Conservation (phyloP, 1,140 invertebrate genomes). For the Tachypleus tridentatus region DNA sequence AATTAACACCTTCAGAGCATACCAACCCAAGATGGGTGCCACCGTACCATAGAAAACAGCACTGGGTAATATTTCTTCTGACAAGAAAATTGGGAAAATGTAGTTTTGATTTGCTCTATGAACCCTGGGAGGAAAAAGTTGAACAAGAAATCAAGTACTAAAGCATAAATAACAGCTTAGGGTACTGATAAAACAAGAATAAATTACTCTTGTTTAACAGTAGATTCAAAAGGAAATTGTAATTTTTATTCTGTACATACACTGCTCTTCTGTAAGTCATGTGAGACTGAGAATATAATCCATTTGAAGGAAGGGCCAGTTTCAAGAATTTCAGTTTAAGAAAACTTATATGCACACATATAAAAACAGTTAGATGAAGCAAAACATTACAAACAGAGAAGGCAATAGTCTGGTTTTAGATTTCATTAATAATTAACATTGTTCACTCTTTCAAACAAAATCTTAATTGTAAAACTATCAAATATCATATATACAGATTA, state of each 20-base stretch:
- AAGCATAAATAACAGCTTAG: background rate
- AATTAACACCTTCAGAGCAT: constrained; percentile 67
- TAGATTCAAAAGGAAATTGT: background rate
- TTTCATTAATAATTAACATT: too few relatives aligned
- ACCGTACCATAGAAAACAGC: constrained; percentile 88
- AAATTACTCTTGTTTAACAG: background rate
- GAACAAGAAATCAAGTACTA: background rate
- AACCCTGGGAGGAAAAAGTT: constrained; percentile 44
- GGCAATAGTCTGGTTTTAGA: too few relatives aligned
- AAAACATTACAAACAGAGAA: too few relatives aligned
- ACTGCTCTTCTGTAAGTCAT: too few relatives aligned
- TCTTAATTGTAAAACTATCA: too few relatives aligned
- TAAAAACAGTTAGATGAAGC: too few relatives aligned
- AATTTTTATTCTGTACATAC: background rate
- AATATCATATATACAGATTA: too few relatives aligned
- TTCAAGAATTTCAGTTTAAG: too few relatives aligned
- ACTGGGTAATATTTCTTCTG: constrained; percentile 74
- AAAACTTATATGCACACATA: too few relatives aligned
- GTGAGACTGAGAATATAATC: too few relatives aligned
- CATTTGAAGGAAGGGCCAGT: too few relatives aligned
- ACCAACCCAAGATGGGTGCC: constrained; percentile 64
- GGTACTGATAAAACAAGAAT: background rate
- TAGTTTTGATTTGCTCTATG: constrained; percentile 76
- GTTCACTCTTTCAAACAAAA: too few relatives aligned
- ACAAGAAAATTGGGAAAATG: constrained; percentile 75